Conservation (phyloP, 2,113 vertebrate genomes). For the Madoqua kirkii region DNA sequence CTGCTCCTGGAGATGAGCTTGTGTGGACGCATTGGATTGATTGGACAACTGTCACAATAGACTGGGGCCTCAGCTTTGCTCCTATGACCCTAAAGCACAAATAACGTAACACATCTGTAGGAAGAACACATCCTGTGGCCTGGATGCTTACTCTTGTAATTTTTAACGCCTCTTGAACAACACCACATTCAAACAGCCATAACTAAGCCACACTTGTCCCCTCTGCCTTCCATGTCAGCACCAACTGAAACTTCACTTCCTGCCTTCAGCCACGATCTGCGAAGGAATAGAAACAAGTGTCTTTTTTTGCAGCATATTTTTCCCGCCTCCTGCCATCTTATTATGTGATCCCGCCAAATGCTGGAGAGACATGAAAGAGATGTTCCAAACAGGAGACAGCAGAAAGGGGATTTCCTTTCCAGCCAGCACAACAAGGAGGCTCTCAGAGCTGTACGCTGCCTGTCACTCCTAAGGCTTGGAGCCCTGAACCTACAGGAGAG, state of each 20-base stretch:
- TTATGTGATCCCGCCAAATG: constrained; percentile 62
- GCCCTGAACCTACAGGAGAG: not conserved
- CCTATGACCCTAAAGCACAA: not conserved
- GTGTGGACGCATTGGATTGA: not conserved
- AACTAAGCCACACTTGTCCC: not conserved
- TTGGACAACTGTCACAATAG: fast-evolving
- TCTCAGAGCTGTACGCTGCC: not conserved
- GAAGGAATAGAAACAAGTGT: constrained; percentile 57
- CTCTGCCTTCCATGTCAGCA: not conserved
- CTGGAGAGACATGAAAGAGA: constrained; percentile 63
- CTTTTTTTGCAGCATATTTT: constrained; percentile 33
- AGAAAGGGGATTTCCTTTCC: constrained; percentile 63
- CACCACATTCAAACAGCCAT: not conserved
- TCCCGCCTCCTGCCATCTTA: constrained; percentile 37
- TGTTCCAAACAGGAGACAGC: constrained; percentile 49
- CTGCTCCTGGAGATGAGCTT: not conserved
- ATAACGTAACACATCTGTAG: not conserved
- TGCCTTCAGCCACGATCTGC: not conserved
- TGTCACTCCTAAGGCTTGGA: not conserved
- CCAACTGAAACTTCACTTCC: not conserved
- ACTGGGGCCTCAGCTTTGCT: fast-evolving
- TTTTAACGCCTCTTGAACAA: fast-evolving
- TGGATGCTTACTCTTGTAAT: not conserved
- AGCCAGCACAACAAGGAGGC: not conserved
- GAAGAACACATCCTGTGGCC: not conserved